phyloP scores from a whole-genome alignment of 2,113 vertebrate species.

The Sakesphorus luctuosus region DNA sequence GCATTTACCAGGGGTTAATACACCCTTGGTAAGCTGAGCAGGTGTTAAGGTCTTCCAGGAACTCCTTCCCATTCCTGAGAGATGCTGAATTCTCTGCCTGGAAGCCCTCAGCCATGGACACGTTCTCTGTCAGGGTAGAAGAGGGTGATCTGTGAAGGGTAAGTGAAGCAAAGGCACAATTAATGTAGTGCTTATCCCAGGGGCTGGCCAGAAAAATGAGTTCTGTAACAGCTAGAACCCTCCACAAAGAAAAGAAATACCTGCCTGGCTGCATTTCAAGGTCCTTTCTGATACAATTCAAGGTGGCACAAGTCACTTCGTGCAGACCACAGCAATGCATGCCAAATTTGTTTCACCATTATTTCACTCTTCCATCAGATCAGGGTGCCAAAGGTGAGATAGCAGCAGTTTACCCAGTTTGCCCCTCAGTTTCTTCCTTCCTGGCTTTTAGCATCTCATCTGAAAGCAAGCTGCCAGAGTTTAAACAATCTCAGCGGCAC shows the following conservation, averaged over 20 bases:
- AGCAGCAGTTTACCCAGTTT: constrained; percentile 40
- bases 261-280: constrained; percentile 28
- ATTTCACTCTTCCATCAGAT: background rate
- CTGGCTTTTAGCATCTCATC: constrained; percentile 40
- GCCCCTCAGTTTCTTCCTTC: constrained; percentile 1
- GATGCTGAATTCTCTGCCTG: background rate
- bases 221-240: constrained; percentile 34
- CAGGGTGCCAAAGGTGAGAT: constrained; percentile 49
- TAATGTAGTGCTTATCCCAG: background rate
- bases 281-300: background rate
- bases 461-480: constrained; percentile 55
- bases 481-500: constrained; percentile 54
- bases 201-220: background rate
- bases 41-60: background rate
- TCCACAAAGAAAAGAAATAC: constrained; percentile 23
- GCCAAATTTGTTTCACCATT: constrained; percentile 42
- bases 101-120: background rate
- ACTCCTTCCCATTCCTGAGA: background rate
- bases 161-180: background rate
- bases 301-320: background rate
- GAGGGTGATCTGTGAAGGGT: background rate
- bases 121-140: background rate
- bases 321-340: background rate
- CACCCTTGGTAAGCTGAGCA: background rate
- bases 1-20: background rate